Evolutionary conservation across 2,797 vertebrate genomes (phyloP).

Genomic region (Pangasius larnaudii): DNA sequence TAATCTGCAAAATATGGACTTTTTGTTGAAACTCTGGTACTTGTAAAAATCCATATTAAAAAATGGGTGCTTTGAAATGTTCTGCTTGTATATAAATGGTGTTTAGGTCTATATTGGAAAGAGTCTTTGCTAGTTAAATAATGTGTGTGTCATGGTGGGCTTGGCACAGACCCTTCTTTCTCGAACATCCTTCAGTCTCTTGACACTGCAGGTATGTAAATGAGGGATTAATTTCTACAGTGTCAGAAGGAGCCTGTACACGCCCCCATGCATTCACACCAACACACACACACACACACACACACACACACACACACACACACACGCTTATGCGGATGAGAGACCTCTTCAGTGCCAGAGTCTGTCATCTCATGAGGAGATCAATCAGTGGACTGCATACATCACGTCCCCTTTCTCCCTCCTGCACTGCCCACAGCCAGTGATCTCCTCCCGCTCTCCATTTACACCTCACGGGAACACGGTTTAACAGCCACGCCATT

Average conservation of each 20-base stretch:
- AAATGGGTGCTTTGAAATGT: neutral
- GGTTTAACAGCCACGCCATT: neutral
- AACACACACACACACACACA: conserved; percentile 43
- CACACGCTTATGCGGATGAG: conserved; percentile 35
- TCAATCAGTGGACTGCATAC: conserved; percentile 44
- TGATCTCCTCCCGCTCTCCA: neutral
- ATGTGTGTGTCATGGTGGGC: conserved; percentile 1
- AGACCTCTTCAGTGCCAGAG: conserved; percentile 21
- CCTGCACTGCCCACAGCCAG: conserved; percentile 8
- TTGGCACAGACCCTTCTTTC: conserved; percentile 41
- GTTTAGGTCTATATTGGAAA: conserved; percentile 3
- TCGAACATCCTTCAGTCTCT: conserved; percentile 47
- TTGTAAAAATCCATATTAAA: neutral
- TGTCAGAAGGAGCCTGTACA: conserved; percentile 43
- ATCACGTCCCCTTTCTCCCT: conserved; percentile 13
- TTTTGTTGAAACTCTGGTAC: neutral
- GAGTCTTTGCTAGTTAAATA: neutral
- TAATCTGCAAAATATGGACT: conserved; percentile 17
- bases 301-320: conserved; percentile 37
- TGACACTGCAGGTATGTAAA: conserved; percentile 53
- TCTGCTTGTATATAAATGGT: neutral
- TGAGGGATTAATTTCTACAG: conserved; percentile 53
- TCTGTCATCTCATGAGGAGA: conserved; percentile 50
- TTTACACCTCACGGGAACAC: neutral
- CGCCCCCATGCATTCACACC: conserved; percentile 1